Percentiles rank a stretch among this genome's conserved stretches.
phyloP scores from a whole-genome alignment of 2,113 vertebrate genomes.

The Neodontobutis hainanensis region DNA sequence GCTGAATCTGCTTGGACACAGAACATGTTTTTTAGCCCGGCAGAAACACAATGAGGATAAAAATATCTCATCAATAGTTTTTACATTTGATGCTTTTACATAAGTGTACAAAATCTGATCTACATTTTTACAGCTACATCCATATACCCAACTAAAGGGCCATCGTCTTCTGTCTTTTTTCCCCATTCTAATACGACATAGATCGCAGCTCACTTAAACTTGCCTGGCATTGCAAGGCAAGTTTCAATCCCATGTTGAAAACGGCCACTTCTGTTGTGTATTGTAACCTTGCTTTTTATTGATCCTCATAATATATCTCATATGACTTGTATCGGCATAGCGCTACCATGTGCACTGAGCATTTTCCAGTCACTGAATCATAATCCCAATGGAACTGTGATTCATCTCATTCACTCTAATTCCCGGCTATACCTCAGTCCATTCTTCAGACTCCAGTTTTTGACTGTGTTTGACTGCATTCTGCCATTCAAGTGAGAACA shows the following conservation, averaged over 20 bases:
- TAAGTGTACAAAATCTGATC: too few relatives aligned
- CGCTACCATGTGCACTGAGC: conserved; percentile 21
- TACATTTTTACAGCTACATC: too few relatives aligned
- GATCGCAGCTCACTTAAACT: too few relatives aligned
- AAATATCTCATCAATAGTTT: not conserved
- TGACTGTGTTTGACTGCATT: conserved; percentile 45
- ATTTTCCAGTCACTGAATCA: conserved; percentile 54
- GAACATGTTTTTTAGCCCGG: conserved; percentile 14
- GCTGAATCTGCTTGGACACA: conserved; percentile 23
- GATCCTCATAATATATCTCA: conserved; percentile 28
- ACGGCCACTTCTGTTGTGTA: conserved; percentile 9
- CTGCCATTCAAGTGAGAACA: conserved; percentile 57
- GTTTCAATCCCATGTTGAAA: conserved; percentile 29
- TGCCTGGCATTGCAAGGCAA: too few relatives aligned
- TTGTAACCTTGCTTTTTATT: conserved; percentile 17
- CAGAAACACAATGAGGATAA: conserved; percentile 10
- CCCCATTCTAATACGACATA: not conserved
- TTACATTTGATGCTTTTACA: too few relatives aligned
- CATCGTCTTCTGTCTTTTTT: conserved; percentile 4
- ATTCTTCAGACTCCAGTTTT: conserved; percentile 31
- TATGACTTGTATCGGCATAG: conserved; percentile 38
- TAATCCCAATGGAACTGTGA: conserved; percentile 37
- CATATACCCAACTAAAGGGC: too few relatives aligned
- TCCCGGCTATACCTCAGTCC: conserved; percentile 41
- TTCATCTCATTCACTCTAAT: conserved; percentile 57